Percentiles rank a stretch among this genome's conserved stretches.
Evolutionary conservation across 1,140 invertebrate genomes (phyloP).

Genomic region (Anthonomus grandis): DNA sequence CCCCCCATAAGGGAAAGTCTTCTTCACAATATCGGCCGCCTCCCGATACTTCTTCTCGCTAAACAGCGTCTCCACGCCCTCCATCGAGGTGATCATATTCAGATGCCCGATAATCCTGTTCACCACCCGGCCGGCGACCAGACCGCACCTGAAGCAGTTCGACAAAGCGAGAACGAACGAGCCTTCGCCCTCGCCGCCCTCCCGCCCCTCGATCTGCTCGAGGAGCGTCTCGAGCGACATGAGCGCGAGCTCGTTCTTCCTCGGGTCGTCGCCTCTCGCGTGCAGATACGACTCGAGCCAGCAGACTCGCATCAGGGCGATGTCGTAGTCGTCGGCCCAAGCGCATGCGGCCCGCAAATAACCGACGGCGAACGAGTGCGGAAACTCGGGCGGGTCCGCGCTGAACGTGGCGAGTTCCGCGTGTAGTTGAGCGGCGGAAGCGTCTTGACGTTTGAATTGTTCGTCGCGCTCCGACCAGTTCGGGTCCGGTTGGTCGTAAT

Average conservation of each 20-base stretch:
- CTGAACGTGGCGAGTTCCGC: conserved; percentile 56
- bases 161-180: conserved; percentile 48
- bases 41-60: conserved; percentile 62
- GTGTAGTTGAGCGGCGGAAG: conserved; percentile 59
- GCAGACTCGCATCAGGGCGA: conserved; percentile 51
- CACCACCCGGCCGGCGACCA: conserved; percentile 48
- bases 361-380: conserved; percentile 30
- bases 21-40: conserved; percentile 61
- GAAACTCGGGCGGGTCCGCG: conserved; percentile 13
- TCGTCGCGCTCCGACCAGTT: conserved; percentile 51
- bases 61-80: conserved; percentile 58
- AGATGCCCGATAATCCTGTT: conserved; percentile 53
- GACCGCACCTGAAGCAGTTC: conserved; percentile 54
- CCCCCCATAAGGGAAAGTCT: conserved; percentile 51
- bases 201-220: conserved; percentile 44
- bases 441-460: conserved; percentile 55
- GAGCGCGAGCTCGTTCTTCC: conserved; percentile 52
- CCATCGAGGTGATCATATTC: conserved; percentile 55
- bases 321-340: conserved; percentile 46
- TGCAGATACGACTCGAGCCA: conserved; percentile 56
- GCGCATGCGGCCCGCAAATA: conserved; percentile 45
- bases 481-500: conserved; percentile 55
- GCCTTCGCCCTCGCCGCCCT: conserved; percentile 38
- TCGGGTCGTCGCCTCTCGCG: conserved; percentile 51
- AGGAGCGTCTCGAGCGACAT: conserved; percentile 51